Evolutionary conservation across 2,113 vertebrate genomes (phyloP).

Genomic region (Gasterosteus nipponicus): DNA sequence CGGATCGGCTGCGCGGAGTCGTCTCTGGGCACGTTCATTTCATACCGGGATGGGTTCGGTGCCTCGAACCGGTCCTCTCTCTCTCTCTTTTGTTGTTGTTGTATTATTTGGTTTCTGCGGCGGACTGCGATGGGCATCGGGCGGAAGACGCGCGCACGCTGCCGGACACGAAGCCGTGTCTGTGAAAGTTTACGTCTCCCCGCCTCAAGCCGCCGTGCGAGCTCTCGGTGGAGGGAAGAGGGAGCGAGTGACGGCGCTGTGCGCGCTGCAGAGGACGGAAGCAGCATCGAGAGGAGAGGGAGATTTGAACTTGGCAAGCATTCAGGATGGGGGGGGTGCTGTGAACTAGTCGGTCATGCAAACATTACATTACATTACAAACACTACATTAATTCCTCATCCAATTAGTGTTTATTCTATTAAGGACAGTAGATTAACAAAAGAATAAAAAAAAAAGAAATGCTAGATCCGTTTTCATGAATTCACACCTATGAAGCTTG

Average conservation of each 20-base stretch:
- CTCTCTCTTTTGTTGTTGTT: slow-evolving; percentile 10
- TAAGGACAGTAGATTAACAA: neutral
- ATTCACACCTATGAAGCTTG: no score
- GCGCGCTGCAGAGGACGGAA: slow-evolving; percentile 83
- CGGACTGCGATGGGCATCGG: slow-evolving; percentile 66
- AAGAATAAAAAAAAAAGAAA: no score
- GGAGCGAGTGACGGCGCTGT: slow-evolving; percentile 80
- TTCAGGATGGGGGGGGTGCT: neutral
- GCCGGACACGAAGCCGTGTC: slow-evolving; percentile 63
- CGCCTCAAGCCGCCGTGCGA: slow-evolving; percentile 67
- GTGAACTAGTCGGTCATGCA: neutral
- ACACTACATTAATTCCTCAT: neutral
- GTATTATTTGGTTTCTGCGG: slow-evolving; percentile 51
- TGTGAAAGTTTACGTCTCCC: slow-evolving; percentile 85
- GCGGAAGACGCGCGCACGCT: slow-evolving; percentile 54
- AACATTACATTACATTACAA: neutral
- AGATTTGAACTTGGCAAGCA: slow-evolving; percentile 79
- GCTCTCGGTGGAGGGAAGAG: slow-evolving; percentile 56
- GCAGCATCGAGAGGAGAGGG: slow-evolving; percentile 87
- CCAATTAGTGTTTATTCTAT: neutral
- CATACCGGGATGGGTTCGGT: slow-evolving; percentile 71
- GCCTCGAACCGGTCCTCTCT: slow-evolving; percentile 46
- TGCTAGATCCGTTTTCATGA: no score
- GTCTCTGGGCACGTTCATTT: slow-evolving; percentile 88
- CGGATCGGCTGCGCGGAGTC: slow-evolving; percentile 79